These are phyloP conservation scores for Aulostomus chinensis DNA, from an alignment of 2,797 vertebrate species.

Conservation along the genomic window DNA sequence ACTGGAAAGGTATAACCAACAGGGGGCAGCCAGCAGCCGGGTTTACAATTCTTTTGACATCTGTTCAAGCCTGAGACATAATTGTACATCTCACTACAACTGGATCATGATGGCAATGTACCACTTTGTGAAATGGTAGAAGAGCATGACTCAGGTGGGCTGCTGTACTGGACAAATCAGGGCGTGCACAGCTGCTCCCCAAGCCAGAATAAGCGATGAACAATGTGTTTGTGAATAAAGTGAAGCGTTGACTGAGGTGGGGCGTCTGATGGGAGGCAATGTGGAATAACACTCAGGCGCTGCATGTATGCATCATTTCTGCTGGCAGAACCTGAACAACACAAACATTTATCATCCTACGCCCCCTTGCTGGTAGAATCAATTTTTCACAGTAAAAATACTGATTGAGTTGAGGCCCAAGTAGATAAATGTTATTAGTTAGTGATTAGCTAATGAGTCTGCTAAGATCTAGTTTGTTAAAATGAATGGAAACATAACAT, in stretches of 20 bases:
- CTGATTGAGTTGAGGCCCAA: constrained; percentile 25
- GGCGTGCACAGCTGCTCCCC: constrained; percentile 64
- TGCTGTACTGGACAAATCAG: constrained; percentile 41
- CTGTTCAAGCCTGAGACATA: constrained; percentile 4
- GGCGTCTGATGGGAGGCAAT: constrained; percentile 19
- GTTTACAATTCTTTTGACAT: background rate
- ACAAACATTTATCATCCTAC: constrained; percentile 32
- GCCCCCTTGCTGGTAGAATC: constrained; percentile 31
- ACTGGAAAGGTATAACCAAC: constrained; percentile 87
- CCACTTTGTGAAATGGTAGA: constrained; percentile 30
- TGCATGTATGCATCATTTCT: constrained; percentile 27
- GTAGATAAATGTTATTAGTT: constrained; percentile 4
- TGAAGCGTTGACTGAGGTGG: constrained; percentile 24
- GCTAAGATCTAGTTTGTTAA: background rate
- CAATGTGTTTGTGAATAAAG: constrained; percentile 45
- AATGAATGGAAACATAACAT: background rate
- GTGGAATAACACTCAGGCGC: constrained; percentile 30
- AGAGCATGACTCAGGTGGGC: constrained; percentile 62
- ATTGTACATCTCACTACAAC: constrained; percentile 27
- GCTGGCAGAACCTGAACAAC: constrained; percentile 28
- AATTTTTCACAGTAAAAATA: constrained; percentile 24
- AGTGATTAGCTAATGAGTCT: constrained; percentile 9
- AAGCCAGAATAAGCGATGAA: constrained; percentile 29
- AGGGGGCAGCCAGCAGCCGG: constrained; percentile 57
- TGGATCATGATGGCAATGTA: constrained; percentile 39